These are phyloP conservation scores for Phalacrocorax brasilianus DNA, from an alignment of 2,113 vertebrate genomes.

Conservation along the genomic window DNA sequence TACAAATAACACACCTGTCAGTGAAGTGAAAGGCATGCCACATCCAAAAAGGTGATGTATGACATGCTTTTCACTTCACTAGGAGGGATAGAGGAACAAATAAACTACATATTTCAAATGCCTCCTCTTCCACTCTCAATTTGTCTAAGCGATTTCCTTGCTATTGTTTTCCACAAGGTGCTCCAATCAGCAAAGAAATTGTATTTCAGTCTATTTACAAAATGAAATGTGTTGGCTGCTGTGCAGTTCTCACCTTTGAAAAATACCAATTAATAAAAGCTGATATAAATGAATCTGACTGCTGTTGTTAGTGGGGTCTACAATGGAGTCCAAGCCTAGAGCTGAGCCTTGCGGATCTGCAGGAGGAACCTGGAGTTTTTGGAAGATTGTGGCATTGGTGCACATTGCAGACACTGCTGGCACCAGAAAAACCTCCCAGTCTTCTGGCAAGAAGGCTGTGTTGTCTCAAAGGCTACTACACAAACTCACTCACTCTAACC, in stretches of 20 bases:
- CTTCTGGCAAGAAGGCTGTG: neutral
- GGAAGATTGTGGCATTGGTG: neutral
- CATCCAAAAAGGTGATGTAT: neutral
- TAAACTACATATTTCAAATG: neutral
- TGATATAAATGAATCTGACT: neutral
- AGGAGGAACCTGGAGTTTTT: neutral
- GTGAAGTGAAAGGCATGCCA: constrained; percentile 24
- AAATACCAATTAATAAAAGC: neutral
- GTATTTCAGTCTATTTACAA: neutral
- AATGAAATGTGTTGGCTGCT: neutral
- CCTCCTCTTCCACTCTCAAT: neutral
- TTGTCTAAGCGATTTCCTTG: neutral
- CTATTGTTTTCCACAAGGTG: neutral
- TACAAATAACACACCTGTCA: constrained; percentile 46
- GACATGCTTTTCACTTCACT: neutral
- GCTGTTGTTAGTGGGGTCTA: neutral
- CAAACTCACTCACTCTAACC: neutral
- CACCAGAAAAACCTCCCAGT: neutral
- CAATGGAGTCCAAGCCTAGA: neutral
- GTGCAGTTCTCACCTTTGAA: neutral
- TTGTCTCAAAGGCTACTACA: neutral
- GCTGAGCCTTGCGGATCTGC: neutral
- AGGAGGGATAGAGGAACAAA: neutral
- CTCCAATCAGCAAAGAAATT: neutral
- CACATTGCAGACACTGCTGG: neutral